phyloP scores from a whole-genome alignment of 1,140 invertebrate species.

The Araneus ventricosus region DNA sequence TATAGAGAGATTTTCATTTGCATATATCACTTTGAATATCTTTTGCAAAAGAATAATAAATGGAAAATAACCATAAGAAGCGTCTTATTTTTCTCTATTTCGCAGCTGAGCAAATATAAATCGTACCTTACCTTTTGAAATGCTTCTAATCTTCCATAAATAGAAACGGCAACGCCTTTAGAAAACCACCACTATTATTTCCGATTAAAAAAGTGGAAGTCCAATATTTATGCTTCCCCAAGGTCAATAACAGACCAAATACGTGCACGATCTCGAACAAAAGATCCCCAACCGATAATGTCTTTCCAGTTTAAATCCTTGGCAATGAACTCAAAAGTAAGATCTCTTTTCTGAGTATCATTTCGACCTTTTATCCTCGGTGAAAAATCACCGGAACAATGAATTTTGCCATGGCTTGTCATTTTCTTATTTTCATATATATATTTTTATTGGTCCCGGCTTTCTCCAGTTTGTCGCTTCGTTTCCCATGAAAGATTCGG shows the following conservation, averaged over 20 bases:
- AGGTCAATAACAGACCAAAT: constrained; percentile 50
- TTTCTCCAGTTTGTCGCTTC: constrained; percentile 68
- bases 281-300: neutral
- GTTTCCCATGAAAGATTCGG: constrained; percentile 47
- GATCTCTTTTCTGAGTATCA: constrained; percentile 12
- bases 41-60: no score
- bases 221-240: constrained; percentile 33
- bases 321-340: constrained; percentile 57
- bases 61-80: no score
- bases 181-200: constrained; percentile 6
- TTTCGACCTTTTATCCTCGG: constrained; percentile 46
- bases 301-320: constrained; percentile 51
- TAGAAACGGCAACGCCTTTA: neutral
- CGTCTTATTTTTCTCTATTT: neutral
- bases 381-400: constrained; percentile 71
- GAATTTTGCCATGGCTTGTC: constrained; percentile 29
- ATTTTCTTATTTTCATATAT: constrained; percentile 30
- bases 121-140: constrained; percentile 6
- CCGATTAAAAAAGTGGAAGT: constrained; percentile 18
- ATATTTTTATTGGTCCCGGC: constrained; percentile 66
- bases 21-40: no score
- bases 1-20: no score
- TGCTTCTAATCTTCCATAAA: neutral
- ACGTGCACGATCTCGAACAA: neutral
- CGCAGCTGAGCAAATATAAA: neutral